Percentiles rank a stretch among this genome's conserved stretches.
Conservation (phyloP, 35 echinoderm and acorn worm genomes). For the Ophioderma brevispina region DNA sequence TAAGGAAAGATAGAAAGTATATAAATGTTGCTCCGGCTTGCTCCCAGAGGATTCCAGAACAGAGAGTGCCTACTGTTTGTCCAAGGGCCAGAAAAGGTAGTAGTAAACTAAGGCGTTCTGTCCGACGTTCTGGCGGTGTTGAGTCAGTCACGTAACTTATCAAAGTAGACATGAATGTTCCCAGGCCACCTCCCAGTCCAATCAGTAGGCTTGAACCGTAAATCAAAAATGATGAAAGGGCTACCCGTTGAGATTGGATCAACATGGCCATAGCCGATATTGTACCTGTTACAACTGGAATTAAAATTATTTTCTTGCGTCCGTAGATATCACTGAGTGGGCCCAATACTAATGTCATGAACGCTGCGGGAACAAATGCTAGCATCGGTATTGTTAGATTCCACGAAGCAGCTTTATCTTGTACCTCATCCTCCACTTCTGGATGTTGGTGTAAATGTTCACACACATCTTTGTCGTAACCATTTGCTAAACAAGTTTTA, state of each 20-base stretch:
- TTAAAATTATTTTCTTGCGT: constrained; percentile 63
- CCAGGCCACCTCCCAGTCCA: constrained; percentile 74
- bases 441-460: constrained; percentile 54
- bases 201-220: constrained; percentile 27
- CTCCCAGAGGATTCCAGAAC: constrained; percentile 67
- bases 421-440: constrained; percentile 61
- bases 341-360: constrained; percentile 71
- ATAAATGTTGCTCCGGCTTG: neutral
- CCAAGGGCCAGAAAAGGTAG: constrained; percentile 80
- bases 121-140: constrained; percentile 64
- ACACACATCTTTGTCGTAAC: constrained; percentile 57
- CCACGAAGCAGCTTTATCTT: constrained; percentile 51
- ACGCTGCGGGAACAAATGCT: constrained; percentile 54
- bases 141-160: constrained; percentile 84
- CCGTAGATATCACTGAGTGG: constrained; percentile 76
- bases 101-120: constrained; percentile 60
- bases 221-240: constrained; percentile 25
- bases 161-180: constrained; percentile 62
- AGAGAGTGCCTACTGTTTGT: constrained; percentile 59
- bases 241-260: constrained; percentile 4
- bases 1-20: neutral
- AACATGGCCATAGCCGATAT: constrained; percentile 36
- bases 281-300: constrained; percentile 56
- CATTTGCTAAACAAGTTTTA: constrained; percentile 31
- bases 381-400: constrained; percentile 54